Base-by-base conservation (phyloP, 2,888 invertebrate genomes). In the Megastigmus dorsalis region DNA sequence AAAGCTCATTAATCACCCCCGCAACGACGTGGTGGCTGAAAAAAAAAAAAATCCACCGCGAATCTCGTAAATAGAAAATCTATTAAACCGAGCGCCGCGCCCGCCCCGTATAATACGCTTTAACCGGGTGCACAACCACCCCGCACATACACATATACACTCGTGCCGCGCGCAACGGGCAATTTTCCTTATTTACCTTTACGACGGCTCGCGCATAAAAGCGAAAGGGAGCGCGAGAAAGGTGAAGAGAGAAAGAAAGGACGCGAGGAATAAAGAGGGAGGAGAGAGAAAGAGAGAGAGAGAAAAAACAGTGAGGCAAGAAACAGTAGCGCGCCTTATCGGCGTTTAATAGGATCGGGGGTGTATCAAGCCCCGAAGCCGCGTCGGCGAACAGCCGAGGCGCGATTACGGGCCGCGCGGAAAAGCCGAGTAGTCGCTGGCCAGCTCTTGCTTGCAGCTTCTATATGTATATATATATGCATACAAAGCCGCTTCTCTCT, bases 301-400 rank as follows among this genome's bases (percentile, higher is more conserved):
- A 52, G n/a, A 36, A 13, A 6, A 9, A 26, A 52, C 50, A 26
- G 43, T 33, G 45, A 54, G 23, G 30, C 15, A 13, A 18, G 7
- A 20, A 28, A 18, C 13, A 9, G 23, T 36, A 38, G 63, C 59
- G 6, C n/a, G 59, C 15, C 66, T 73, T 73, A 73, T 73, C 72
- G 43, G 72, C 72, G 59, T 73, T 73, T 73, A 73, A 73, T 73
- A 66, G 66, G 72, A 73, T 73, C 72, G 33, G 43, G 66, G 70
- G 45, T 65, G 71, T 71, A 63, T 54, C 63, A 62, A 45, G 20
- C 68, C 36, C 28, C 57, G 18, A 13, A 54, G 18, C 30, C 7
- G 6, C 18, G 36, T 20, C n/a, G 23, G 52, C 38, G 36, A 18
- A 30, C 33, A 26, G 48, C 38, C 26, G 57, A 6, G 26, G 54